These are phyloP conservation scores for Leptobrachium leishanense DNA, from an alignment of 2,113 vertebrate genomes.

Conservation along the genomic window DNA sequence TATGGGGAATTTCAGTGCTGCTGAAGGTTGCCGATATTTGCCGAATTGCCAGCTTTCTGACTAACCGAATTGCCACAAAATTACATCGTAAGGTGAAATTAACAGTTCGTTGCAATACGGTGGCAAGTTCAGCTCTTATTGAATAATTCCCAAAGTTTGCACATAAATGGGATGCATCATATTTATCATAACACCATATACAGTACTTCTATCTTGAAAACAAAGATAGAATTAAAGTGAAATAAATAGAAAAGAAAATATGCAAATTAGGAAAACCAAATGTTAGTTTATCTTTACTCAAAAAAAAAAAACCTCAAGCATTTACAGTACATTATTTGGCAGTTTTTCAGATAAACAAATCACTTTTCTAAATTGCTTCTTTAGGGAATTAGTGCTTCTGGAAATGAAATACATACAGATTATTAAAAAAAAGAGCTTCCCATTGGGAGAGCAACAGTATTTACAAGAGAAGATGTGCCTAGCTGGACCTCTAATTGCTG, in stretches of 20 bases:
- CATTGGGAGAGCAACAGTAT: constrained; percentile 86
- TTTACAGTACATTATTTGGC: constrained; percentile 77
- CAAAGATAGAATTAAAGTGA: not conserved
- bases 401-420: constrained; percentile 96
- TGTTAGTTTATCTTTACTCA: constrained; percentile 43
- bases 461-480: constrained; percentile 90
- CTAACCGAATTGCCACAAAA: no score
- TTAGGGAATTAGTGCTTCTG: constrained; percentile 87
- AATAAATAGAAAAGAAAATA: not conserved
- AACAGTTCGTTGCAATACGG: no score
- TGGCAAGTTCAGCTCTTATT: no score
- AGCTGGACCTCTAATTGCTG: constrained; percentile 93
- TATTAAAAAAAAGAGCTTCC: constrained; percentile 87
- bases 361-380: constrained; percentile 90
- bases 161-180: no score
- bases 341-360: constrained; percentile 88
- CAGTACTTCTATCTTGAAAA: no score
- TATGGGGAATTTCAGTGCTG: no score
- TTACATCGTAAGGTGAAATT: no score
- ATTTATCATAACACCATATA: no score
- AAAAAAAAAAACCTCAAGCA: constrained; percentile 70
- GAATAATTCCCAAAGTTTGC: no score
- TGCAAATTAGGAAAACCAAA: not conserved
- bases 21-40: no score
- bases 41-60: no score